Evolutionary conservation across 1,140 invertebrate species (phyloP).

Genomic region (Tetramorium simillimum): DNA sequence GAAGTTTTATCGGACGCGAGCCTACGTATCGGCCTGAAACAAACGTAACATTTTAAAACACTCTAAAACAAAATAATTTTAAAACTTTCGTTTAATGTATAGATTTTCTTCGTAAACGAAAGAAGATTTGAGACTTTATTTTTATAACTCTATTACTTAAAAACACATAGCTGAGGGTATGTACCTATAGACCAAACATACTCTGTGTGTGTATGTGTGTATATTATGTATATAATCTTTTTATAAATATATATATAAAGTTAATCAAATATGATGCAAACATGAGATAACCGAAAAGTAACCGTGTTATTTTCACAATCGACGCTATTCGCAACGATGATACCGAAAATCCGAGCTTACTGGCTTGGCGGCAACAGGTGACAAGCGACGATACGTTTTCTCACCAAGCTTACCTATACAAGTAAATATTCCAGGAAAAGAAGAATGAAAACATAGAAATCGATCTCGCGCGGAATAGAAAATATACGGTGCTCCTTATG

Average conservation of each 20-base stretch:
- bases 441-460: slow-evolving; percentile 6
- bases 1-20: slow-evolving; percentile 98
- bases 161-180: too few relatives aligned
- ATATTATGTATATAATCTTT: too few relatives aligned
- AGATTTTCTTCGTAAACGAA: not conserved
- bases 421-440: not conserved
- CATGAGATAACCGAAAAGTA: not conserved
- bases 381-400: not conserved
- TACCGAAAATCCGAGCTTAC: slow-evolving; percentile 18
- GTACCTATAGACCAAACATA: too few relatives aligned
- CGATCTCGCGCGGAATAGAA: not conserved
- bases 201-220: too few relatives aligned
- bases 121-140: not conserved
- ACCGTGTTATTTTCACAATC: not conserved
- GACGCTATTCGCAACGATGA: not conserved
- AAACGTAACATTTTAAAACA: slow-evolving; percentile 54
- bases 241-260: not conserved
- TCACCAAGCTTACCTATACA: not conserved
- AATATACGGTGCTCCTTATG: not conserved
- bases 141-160: too few relatives aligned
- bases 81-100: not conserved
- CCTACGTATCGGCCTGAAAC: slow-evolving; percentile 96
- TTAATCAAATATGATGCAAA: not conserved
- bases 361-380: slow-evolving; percentile 42
- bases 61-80: too few relatives aligned